Evolutionary conservation across 2,888 invertebrate species (phyloP).

Genomic region (Calameuta pallipes): DNA sequence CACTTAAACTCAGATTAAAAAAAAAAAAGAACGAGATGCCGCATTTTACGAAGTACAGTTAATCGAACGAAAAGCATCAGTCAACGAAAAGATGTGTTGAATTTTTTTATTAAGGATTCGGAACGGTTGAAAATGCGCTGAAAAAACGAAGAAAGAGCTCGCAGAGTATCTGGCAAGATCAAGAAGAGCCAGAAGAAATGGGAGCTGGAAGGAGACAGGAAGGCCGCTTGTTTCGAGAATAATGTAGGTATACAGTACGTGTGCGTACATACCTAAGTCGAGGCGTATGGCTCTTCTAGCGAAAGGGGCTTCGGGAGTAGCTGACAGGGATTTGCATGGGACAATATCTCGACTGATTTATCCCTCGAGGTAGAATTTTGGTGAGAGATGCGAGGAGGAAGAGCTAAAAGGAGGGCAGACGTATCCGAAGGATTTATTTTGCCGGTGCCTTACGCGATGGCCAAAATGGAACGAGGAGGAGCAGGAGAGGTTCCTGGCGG

Average conservation of each 20-base stretch:
- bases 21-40: not conserved
- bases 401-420: constrained; percentile 30
- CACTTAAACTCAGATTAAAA: not conserved
- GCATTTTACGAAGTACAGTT: not conserved
- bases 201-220: no score
- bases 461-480: not conserved
- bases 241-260: not conserved
- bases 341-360: constrained; percentile 60
- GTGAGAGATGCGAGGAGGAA: constrained; percentile 16
- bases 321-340: constrained; percentile 54
- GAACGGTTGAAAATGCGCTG: not conserved
- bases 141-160: not conserved
- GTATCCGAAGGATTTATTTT: constrained; percentile 51
- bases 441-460: constrained; percentile 33
- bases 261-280: constrained; percentile 18
- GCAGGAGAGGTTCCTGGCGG: not conserved
- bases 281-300: not conserved
- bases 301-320: constrained; percentile 26
- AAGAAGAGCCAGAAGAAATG: no score
- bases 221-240: not conserved
- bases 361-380: constrained; percentile 35
- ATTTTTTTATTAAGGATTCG: not conserved
- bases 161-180: no score
- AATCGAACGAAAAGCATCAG: not conserved
- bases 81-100: not conserved